Percentiles rank a stretch among this genome's conserved stretches.
Evolutionary conservation across 2,113 vertebrate genomes (phyloP).

Genomic region (Pyrgilauda ruficollis): DNA sequence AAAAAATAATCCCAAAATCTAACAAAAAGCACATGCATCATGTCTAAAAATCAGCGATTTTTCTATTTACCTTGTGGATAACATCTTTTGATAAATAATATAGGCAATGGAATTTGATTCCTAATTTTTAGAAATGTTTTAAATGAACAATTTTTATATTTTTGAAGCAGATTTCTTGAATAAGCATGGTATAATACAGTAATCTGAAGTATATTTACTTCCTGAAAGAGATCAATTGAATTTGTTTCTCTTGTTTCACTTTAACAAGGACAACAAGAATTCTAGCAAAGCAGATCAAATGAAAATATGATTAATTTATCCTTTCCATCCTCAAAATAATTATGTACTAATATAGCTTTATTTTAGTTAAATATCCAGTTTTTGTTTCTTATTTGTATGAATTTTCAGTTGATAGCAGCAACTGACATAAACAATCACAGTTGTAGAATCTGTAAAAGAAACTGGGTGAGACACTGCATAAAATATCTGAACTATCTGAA

Average conservation of each 20-base stretch:
- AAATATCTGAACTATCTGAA: neutral
- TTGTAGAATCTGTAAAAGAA: neutral
- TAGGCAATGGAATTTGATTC: neutral
- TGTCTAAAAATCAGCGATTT: neutral
- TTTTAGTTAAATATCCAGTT: neutral
- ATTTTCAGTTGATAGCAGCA: neutral
- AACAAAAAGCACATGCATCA: neutral
- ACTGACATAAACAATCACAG: neutral
- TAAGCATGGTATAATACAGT: neutral
- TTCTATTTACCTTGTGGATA: neutral
- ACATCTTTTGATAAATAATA: neutral
- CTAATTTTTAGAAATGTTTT: neutral
- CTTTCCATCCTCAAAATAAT: neutral
- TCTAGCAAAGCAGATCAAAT: neutral
- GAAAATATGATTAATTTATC: neutral
- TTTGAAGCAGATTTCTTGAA: neutral
- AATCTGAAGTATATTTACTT: neutral
- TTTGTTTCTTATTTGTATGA: neutral
- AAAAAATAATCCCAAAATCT: rapidly evolving
- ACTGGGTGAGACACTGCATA: neutral
- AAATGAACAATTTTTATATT: neutral
- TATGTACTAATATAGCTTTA: neutral
- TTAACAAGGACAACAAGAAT: neutral
- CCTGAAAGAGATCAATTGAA: neutral
- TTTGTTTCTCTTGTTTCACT: neutral